phyloP scores from a whole-genome alignment of 2,888 invertebrate species.

The Rosalia funebris region DNA sequence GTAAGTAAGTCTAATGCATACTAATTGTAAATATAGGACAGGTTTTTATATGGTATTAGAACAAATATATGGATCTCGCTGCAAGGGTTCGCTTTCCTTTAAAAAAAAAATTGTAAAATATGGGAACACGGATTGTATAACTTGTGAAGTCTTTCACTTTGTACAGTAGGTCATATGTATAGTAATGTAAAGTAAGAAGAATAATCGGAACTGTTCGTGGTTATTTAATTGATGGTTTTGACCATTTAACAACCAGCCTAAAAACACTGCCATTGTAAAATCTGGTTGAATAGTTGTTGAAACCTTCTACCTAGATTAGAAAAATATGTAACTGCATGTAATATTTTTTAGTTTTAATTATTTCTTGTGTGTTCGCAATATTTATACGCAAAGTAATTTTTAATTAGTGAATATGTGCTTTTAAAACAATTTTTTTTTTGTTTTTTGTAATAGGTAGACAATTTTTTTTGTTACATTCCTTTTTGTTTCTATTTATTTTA shows the following conservation, averaged over 20 bases:
- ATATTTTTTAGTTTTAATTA: slow-evolving; percentile 48
- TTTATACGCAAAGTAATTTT: slow-evolving; percentile 39
- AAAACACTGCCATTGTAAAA: slow-evolving; percentile 58
- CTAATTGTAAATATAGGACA: slow-evolving; percentile 12
- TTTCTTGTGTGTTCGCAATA: slow-evolving; percentile 57
- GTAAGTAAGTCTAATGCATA: not conserved
- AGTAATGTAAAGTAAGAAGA: slow-evolving; percentile 55
- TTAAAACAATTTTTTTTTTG: slow-evolving; percentile 32
- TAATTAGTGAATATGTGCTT: slow-evolving; percentile 34
- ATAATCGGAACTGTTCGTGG: slow-evolving; percentile 40
- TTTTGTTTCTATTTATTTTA: slow-evolving; percentile 37
- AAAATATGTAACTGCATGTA: slow-evolving; percentile 45
- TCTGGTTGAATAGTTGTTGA: slow-evolving; percentile 54
- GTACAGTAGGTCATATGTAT: slow-evolving; percentile 61
- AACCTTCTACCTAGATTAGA: slow-evolving; percentile 52
- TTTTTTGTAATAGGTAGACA: slow-evolving; percentile 34
- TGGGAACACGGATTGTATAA: slow-evolving; percentile 46
- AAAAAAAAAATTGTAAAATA: slow-evolving; percentile 42
- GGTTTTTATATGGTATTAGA: slow-evolving; percentile 37
- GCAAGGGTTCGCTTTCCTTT: slow-evolving; percentile 49
- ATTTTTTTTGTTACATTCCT: slow-evolving; percentile 45
- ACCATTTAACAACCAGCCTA: slow-evolving; percentile 58
- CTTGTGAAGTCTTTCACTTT: slow-evolving; percentile 59
- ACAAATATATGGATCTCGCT: slow-evolving; percentile 43
- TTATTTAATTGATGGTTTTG: slow-evolving; percentile 47